Base-by-base conservation (phyloP, 2,113 vertebrate species). In the Ceyx margarethae region DNA sequence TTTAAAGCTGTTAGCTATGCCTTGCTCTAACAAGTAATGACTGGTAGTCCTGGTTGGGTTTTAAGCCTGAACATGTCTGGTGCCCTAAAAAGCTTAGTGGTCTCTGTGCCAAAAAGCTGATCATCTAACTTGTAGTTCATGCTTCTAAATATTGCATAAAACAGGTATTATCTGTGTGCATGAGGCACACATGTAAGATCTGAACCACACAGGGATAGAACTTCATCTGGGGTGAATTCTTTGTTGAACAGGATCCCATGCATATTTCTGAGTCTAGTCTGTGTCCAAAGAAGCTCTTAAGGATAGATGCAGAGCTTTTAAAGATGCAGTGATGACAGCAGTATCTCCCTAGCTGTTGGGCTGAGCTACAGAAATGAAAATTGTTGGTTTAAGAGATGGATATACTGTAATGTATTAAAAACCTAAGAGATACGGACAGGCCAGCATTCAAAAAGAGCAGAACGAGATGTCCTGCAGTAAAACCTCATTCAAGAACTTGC, bases 401-500 rank as follows among this genome's bases (percentile, higher is more conserved):
- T 92, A 74, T 57, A 89, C 56, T 21, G 26, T 53, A 94, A 90
- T n/a, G 11, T 78, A 94, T 84, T 81, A 78, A 88, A 90, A 92
- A 75, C 25, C 68, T 94, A 73, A 94, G 54, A 88, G 79, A 73
- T n/a, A 72, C 5, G 42, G 93, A 94, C 78, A 94, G 78, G 40
- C 45, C 81, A 69, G 73, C 1, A 2, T 65, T 62, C 69, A 86
- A 77, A 57, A 91, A 50, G 80, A 94, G 91, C 33, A 73, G 76
- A 94, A 72, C 0, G 20, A 92, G 64, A 33, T 43, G 73, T 73
- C 80, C 90, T 93, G 93, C 73, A 83, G 81, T 92, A 95, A 96
- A 95, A 96, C 50, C 42, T 96, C 89, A 92, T 92, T 96, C 84
- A 85, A 67, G 48, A 92, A 94, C 61, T 88, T 91, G 94, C 85